Evolutionary conservation across 2,113 vertebrate species (phyloP).

Genomic region (Mirza zaza): DNA sequence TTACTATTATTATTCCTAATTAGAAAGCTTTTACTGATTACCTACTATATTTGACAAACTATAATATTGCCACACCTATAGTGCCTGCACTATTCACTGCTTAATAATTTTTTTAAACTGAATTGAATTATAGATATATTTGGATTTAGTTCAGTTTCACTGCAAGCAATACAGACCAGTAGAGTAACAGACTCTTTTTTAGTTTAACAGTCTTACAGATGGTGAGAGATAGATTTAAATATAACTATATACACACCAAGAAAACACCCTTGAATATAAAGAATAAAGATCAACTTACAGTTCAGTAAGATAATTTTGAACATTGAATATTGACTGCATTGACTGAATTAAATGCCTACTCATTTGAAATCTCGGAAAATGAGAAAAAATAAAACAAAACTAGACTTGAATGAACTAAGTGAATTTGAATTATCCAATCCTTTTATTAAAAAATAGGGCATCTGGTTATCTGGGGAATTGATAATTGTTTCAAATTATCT

Average conservation of each 20-base stretch:
- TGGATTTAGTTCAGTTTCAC: background rate
- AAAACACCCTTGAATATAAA: background rate
- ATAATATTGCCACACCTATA: background rate
- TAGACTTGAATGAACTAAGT: background rate
- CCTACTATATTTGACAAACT: background rate
- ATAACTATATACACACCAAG: background rate
- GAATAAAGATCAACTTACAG: conserved; percentile 11
- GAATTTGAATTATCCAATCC: background rate
- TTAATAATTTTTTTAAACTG: background rate
- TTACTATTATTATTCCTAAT: background rate
- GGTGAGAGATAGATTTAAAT: background rate
- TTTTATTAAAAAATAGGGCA: background rate
- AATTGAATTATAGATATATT: background rate
- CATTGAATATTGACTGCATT: background rate
- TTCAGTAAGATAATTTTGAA: background rate
- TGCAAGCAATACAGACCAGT: background rate
- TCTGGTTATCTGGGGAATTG: background rate
- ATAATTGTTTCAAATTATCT: background rate
- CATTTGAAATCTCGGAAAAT: background rate
- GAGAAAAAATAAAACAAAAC: background rate
- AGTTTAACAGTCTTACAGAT: background rate
- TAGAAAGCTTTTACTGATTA: background rate
- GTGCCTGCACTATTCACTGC: background rate
- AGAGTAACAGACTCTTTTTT: background rate
- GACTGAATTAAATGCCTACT: background rate